Evolutionary conservation across 2,113 vertebrate species (phyloP), one percentile per base, ranked within the genome.

Genomic region (Pyxicephalus adspersus): DNA sequence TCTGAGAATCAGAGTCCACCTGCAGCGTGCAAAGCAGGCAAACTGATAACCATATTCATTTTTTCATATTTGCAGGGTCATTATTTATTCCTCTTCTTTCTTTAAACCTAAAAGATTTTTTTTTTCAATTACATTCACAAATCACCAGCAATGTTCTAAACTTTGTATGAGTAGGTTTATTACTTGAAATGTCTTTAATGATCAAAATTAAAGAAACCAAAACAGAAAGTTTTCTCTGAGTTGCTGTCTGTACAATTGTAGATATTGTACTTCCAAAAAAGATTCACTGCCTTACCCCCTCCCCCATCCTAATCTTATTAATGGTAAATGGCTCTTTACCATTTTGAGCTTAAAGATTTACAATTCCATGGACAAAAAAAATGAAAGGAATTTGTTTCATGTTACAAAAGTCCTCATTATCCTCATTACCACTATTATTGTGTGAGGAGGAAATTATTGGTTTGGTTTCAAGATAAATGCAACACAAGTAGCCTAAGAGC

Each of bases 1-100:
- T 81, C 87, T 87, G 90, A 89, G 78, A 84, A 86, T 83, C 87
- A 74, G 77, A 84, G 89, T 88, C 83, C 75, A 84, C 88, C 89
- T 89, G 86, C 85, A 85, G 85, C 86, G 86, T 87, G 86, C 83
- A 31, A 2, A 51, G 45, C 45, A n/a, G 45, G 3, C 31, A 76
- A 76, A 31, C 18, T 63, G 54, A 15, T 31, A 20, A 75, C 50
- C 51, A 70, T 70, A 52, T 52, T 52, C 26, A 6, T 50, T 26
- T 31, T 45, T 15, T 50, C 45, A 9, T 54, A 25, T 26, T 72
- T 55, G 68, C 28, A 19, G 54, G 19, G 38, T 45, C 1, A 8
- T 38, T 38, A 38, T 9, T 45, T 45, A 45, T 29, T 50, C 0
- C 2, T 16, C 0, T 11, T 52, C 25, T 52, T 51, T 70, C 50